Base-by-base conservation (phyloP, 2,797 vertebrate genomes). In the Glyptemys insculpta region DNA sequence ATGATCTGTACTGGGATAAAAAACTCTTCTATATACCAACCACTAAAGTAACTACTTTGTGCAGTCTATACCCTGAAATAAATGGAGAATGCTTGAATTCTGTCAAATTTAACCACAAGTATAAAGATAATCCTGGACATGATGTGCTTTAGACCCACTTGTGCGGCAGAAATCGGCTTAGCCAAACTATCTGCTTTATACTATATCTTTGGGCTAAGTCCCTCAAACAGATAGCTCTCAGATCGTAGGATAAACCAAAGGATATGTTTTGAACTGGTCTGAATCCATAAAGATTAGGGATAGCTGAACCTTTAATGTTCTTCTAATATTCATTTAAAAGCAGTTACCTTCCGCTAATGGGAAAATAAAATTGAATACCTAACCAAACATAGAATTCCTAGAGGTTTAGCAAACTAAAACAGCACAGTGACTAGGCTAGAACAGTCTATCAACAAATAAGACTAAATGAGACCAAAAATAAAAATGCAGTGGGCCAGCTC, bases 161-260 rank as follows among this genome's bases (percentile, higher is more conserved):
- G 94, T 91, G 89, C 57, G 89, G 89, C 85, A 93, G 74, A 97
- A 97, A 97, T 97, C 92, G 91, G 94, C 93, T 97, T 97, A 95
- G 57, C 31, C 29, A 88, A 96, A 85, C 93, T 97, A 82, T 95
- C 85, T 96, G 83, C 74, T 91, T 88, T 91, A 54, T n/a, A 65
- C 18, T 27, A 8, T 95, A 91, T 92, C 94, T 93, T 92, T 95
- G 81, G 78, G 56, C 72, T 93, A 86, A 95, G 96, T 97, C 94
- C 74, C 57, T 92, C 68, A 57, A 79, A 94, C 47, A 95, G 83
- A 89, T 59, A 82, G 80, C 57, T 96, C 72, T 86, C 65, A 89
- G 79, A 53, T 94, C 44, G 14, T 8, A 82, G 90, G 79, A 96
- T 94, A 88, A 91, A 81, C 76, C 83, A 18, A 89, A 53, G 27